Evolutionary conservation across 1,140 invertebrate species (phyloP), one percentile per base, ranked within the genome.

Genomic region (Halesus radiatus): DNA sequence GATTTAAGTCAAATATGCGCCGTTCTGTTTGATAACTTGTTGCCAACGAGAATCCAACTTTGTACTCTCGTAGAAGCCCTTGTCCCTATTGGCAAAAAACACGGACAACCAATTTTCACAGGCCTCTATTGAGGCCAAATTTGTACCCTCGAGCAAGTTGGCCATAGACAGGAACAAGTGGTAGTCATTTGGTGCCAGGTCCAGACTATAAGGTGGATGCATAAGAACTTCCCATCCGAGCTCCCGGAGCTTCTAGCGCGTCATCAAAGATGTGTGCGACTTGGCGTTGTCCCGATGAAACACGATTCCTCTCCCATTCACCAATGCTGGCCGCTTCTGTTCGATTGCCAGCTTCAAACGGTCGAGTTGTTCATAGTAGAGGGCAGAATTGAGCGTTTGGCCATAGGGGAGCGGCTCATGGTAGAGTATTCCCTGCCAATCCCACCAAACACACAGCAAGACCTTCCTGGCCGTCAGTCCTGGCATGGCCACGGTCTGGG

Each of bases 1-100:
- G 58, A 62, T 62, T 62, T 62, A 62, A 62, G 58, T 62, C 58
- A 62, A 62, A 62, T 62, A 62, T 62, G 58, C 58, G 18, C 58
- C 58, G 58, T 62, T 62, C 58, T 62, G 58, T 62, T 62, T 22
- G 22, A 62, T 62, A 62, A 62, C 58, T 62, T 62, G 58, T 62
- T 62, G 58, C 58, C 10, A 62, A 62, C 58, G 58, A 62, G 58
- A 62, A 62, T 62, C 58, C 58, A 62, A 62, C 58, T 62, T 62
- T 26, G n/a, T n/a, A n/a, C 64, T 68, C 64, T 37, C n/a, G 37
- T 32, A 68, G 64, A 68, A 68, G 64, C 37, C 64, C 64, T 37
- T 45, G 64, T 68, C 64, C 64, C 26, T 20, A 62, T 37, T 32
- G 64, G 26, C 32, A 68, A 15, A 68, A 68, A 68, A 68, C 18